Base-by-base conservation (phyloP, 2,113 vertebrate genomes). In the Entomyzon cyanotis region DNA sequence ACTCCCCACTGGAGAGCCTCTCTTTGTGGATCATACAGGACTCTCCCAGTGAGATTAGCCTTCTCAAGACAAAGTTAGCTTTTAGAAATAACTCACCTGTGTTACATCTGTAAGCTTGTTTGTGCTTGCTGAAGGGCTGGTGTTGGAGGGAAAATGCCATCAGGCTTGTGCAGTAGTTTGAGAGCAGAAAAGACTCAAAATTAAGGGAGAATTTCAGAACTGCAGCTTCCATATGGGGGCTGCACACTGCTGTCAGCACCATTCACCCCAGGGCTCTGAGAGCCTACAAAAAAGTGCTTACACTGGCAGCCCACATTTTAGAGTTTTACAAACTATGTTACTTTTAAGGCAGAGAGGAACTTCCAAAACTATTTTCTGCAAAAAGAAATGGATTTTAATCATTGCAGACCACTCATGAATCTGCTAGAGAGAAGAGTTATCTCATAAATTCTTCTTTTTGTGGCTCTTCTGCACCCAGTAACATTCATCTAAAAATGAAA, bases 401-500 rank as follows among this genome's bases (percentile, higher is more conserved):
- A 42, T 33, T 42, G 6, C 39, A 91, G 46, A 75, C 50, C 6
- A n/a, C 58, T 93, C 60, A 49, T 1, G 7, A 39, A 47, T n/a
- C 41, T 93, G 82, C 46, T 33, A 56, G 28, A 77, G n/a, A 64
- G 37, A 89, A 60, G 39, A 55, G 7, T 21, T 18, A 73, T 79
- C 68, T 69, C 6, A 75, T 25, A 41, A 67, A 47, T 80, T 52
- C 62, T 85, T 52, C 53, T 95, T 75, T 83, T 33, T 60, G 30
- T 55, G 89, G 55, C 49, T 94, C 84, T 96, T 95, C 69, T 83
- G 50, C 63, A 62, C 23, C 20, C 56, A 89, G 67, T 47, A 87
- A 83, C 74, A 65, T 53, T 75, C 50, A 95, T 94, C 60, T 60
- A 89, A 87, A 96, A 91, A 92, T 88, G 31, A 90, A 95, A 95